Conservation (phyloP, 2,888 invertebrate genomes). For the Tachina grossa region DNA sequence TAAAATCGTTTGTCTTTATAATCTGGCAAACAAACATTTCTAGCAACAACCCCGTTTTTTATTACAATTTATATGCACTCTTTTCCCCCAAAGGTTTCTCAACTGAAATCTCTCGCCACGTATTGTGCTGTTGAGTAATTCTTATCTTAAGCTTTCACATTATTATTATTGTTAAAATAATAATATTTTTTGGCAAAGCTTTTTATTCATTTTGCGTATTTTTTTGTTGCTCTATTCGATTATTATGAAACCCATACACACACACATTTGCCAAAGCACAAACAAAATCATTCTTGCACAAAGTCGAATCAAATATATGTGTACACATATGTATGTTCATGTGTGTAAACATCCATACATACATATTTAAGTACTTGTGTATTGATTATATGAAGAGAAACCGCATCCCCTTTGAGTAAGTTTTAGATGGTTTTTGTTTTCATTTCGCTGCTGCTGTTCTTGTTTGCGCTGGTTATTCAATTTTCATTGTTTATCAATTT, state of each 20-base stretch:
- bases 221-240: slow-evolving; percentile 31
- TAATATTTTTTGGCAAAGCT: slow-evolving; percentile 69
- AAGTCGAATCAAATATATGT: not conserved
- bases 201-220: not conserved
- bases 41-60: slow-evolving; percentile 35
- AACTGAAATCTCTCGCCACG: slow-evolving; percentile 14
- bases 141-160: slow-evolving; percentile 60
- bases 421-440: slow-evolving; percentile 44
- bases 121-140: slow-evolving; percentile 37
- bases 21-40: not conserved
- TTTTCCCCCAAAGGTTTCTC: slow-evolving; percentile 17
- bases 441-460: slow-evolving; percentile 41
- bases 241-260: slow-evolving; percentile 20
- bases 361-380: not conserved
- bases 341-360: not conserved
- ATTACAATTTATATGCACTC: not conserved
- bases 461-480: slow-evolving; percentile 74
- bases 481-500: slow-evolving; percentile 82
- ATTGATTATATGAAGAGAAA: slow-evolving; percentile 4
- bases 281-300: slow-evolving; percentile 16
- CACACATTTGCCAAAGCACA: slow-evolving; percentile 14
- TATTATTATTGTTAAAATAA: slow-evolving; percentile 63
- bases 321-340: not conserved
- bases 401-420: slow-evolving; percentile 47
- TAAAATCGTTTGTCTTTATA: slow-evolving; percentile 6